Conservation (phyloP, 2,113 vertebrate species). For the Semnornis frantzii region DNA sequence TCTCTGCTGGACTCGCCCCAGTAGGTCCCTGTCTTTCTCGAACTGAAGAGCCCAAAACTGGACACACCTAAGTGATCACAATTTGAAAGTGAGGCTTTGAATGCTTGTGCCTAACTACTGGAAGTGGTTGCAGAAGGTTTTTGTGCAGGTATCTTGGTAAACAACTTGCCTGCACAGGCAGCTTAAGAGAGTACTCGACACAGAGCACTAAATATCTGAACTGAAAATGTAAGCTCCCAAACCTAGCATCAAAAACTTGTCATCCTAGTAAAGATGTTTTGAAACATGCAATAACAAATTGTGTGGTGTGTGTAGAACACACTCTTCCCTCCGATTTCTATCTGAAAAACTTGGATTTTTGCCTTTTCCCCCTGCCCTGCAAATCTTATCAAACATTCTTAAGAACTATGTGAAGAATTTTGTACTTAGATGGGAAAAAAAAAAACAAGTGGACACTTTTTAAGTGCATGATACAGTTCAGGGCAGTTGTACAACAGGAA, state of each 20-base stretch:
- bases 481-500: neutral
- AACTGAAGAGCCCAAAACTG: too few species aligned
- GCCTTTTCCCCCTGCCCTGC: neutral
- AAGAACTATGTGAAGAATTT: neutral
- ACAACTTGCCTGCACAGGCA: fast-evolving
- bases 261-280: neutral
- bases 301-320: neutral
- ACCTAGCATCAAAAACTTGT: neutral
- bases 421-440: neutral
- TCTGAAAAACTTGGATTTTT: neutral
- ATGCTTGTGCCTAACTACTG: neutral
- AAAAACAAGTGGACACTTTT: neutral
- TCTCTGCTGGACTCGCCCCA: too few species aligned
- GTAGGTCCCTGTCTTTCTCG: too few species aligned
- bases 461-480: fast-evolving
- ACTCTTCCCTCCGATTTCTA: neutral
- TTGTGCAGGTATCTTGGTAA: neutral
- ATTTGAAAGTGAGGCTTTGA: neutral
- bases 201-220: neutral
- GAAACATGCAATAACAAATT: neutral
- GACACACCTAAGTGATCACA: neutral
- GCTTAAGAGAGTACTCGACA: neutral
- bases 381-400: neutral
- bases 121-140: neutral
- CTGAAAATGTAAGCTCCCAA: neutral